Evolutionary conservation across 2,797 vertebrate genomes (phyloP).

Genomic region (Ara ararauna): DNA sequence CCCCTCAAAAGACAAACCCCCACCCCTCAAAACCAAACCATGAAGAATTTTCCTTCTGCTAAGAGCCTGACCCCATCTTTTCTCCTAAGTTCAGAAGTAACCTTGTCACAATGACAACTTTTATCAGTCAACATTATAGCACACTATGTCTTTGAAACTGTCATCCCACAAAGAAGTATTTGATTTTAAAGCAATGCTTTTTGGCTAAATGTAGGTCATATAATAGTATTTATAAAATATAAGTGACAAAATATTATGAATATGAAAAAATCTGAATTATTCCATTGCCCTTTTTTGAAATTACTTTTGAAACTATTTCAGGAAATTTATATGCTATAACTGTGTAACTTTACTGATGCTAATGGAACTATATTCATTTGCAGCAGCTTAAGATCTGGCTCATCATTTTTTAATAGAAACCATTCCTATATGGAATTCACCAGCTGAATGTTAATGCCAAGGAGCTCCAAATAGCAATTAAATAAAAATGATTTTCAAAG

Average conservation of each 20-base stretch:
- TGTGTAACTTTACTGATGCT: not conserved
- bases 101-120: not conserved
- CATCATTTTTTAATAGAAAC: slow-evolving; percentile 10
- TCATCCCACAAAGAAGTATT: not conserved
- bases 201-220: not conserved
- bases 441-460: not conserved
- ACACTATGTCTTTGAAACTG: not conserved
- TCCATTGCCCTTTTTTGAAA: not conserved
- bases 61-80: not conserved
- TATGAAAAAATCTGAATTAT: not conserved
- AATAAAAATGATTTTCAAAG: slow-evolving; percentile 11
- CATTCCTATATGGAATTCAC: not conserved
- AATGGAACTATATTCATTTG: not conserved
- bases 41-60: not conserved
- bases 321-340: not conserved
- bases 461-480: not conserved
- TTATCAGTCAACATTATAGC: not conserved
- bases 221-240: not conserved
- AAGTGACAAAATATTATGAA: not conserved
- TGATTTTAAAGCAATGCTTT: not conserved
- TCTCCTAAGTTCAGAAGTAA: not conserved
- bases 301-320: slow-evolving; percentile 5
- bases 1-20: not conserved
- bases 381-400: not conserved
- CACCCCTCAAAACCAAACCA: not conserved